Conservation (phyloP, 2,888 invertebrate genomes). For the Clepsis dumicolana region DNA sequence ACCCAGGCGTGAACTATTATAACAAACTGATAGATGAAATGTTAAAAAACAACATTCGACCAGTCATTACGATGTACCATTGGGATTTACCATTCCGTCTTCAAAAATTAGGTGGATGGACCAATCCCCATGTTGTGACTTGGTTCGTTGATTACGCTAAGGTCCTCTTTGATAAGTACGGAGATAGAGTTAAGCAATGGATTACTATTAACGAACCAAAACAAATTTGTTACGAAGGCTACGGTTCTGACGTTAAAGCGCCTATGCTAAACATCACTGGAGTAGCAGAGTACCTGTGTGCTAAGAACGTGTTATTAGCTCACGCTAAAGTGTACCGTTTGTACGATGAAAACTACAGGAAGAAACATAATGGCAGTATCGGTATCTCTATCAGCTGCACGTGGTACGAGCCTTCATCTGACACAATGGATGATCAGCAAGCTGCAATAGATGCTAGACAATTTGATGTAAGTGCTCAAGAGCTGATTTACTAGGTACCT, state of each 20-base stretch:
- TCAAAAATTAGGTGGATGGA: conserved; percentile 87
- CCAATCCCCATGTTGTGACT: conserved; percentile 80
- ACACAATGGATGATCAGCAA: conserved; percentile 74
- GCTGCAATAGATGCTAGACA: conserved; percentile 83
- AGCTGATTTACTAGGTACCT: no score
- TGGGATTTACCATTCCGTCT: conserved; percentile 87
- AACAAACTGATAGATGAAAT: conserved; percentile 87
- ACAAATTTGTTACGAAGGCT: conserved; percentile 69
- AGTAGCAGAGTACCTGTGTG: conserved; percentile 82
- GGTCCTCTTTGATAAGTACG: conserved; percentile 78
- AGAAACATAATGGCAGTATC: conserved; percentile 58
- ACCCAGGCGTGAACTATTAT: conserved; percentile 88
- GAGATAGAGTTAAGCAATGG: conserved; percentile 83
- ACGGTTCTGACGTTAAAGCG: conserved; percentile 63
- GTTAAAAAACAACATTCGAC: conserved; percentile 82
- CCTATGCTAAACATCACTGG: conserved; percentile 72
- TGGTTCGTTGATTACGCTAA: conserved; percentile 86
- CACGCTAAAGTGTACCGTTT: conserved; percentile 81
- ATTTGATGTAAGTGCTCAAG: conserved; percentile 76
- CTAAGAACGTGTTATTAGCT: conserved; percentile 83
- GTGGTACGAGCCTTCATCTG: conserved; percentile 83
- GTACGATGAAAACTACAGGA: conserved; percentile 65
- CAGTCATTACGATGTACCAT: conserved; percentile 87
- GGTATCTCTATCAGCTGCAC: conserved; percentile 69
- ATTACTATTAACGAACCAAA: conserved; percentile 87